Conservation (phyloP, 2,888 invertebrate genomes). For the Himalopsyche kuldschensis region DNA sequence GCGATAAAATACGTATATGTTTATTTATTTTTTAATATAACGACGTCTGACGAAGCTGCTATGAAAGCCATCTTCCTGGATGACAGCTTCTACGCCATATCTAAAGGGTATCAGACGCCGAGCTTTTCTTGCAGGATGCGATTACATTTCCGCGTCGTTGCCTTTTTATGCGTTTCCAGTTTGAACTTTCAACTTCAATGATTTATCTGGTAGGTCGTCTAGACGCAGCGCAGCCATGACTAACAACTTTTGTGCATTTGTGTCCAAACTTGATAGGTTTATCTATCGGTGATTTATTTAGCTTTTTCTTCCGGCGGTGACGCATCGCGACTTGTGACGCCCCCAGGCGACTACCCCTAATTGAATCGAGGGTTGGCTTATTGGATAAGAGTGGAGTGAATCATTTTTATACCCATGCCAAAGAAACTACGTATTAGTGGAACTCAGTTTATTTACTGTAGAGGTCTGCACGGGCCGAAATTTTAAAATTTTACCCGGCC, state of each 20-base stretch:
- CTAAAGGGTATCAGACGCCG: not conserved
- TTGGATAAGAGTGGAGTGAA: not conserved
- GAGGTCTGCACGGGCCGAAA: too few relatives aligned
- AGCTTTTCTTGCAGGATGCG: not conserved
- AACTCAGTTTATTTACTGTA: not conserved
- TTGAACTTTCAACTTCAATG: constrained; percentile 15
- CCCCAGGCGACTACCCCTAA: not conserved
- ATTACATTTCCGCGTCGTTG: constrained; percentile 11
- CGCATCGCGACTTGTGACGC: not conserved
- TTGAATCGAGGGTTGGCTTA: constrained; percentile 16
- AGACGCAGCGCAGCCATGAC: constrained; percentile 22
- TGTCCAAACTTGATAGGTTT: constrained; percentile 5
- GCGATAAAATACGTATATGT: too few relatives aligned
- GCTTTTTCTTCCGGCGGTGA: constrained; percentile 10
- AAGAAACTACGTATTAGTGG: not conserved
- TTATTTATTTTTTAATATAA: too few relatives aligned
- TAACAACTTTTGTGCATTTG: constrained; percentile 26
- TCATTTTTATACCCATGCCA: not conserved
- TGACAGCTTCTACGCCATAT: not conserved
- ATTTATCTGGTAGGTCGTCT: constrained; percentile 31
- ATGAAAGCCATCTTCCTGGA: not conserved
- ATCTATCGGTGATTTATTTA: constrained; percentile 22
- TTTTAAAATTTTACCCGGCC: too few relatives aligned
- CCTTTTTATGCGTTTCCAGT: constrained; percentile 11
- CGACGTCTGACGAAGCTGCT: too few relatives aligned